Base-by-base conservation (phyloP, 2,797 vertebrate genomes). In the Rhinichthys osculus region DNA sequence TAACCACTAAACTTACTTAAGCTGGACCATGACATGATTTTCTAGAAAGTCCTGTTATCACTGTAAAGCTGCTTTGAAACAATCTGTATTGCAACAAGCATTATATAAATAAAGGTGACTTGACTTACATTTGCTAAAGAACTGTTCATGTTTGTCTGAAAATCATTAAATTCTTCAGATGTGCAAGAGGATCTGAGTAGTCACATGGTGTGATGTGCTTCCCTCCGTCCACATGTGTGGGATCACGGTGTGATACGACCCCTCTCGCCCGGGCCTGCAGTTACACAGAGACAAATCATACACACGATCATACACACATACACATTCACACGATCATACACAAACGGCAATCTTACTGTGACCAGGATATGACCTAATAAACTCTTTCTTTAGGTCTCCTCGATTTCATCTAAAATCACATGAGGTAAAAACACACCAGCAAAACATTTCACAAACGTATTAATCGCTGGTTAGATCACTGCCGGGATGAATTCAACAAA, bases 211-310 rank as follows among this genome's bases (percentile, higher is more conserved):
- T 47, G 23, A 35, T 23, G 40, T 66, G 40, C n/a, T 66, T 44
- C 16, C 38, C 52, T 92, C 86, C 0, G 94, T 95, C 42, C 92
- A 91, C 52, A 95, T 90, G 5, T 94, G 94, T 3, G 38, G 5
- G 38, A 38, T 38, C 38, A 38, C 38, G 35, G 92, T 40, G 40
- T 40, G 40, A 40, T 40, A 8, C 40, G 40, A 40, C 8, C 40
- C 40, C 40, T 40, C 40, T 40, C 8, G 8, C 40, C 40, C 38
- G 38, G 38, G 5, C 5, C 38, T 38, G 38, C 38, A 38, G 38
- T 38, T 38, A 6, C 38, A 38, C 38, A 38, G 5, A 6, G 38
- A 6, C 38, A 38, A 38, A 38, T 44, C 42, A 10, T 8, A 42
- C 40, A 42, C 8, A 40, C 38, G 5, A 6, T 40, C 38, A 40